Evolutionary conservation across 2,888 invertebrate genomes (phyloP).

Genomic region (Bugula neritina): DNA sequence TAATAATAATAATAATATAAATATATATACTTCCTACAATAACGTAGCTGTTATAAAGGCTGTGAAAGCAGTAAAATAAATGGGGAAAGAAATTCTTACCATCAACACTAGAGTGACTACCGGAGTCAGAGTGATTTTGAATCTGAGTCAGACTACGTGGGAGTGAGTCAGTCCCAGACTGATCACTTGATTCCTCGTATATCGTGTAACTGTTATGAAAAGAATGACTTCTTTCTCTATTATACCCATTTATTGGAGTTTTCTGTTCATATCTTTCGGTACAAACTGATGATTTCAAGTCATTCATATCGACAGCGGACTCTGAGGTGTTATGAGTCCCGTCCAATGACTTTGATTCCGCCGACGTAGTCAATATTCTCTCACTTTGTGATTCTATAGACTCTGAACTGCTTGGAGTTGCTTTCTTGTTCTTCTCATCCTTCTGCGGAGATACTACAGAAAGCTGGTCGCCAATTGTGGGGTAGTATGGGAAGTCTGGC

Average conservation of each 20-base stretch:
- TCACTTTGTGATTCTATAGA: too few relatives aligned
- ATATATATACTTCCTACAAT: too few relatives aligned
- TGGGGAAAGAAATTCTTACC: background rate
- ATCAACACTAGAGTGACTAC: background rate
- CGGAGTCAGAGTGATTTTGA: background rate
- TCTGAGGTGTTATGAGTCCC: background rate
- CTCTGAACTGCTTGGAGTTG: background rate
- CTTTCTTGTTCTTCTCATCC: background rate
- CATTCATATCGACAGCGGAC: background rate
- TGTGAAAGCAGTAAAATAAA: too few relatives aligned
- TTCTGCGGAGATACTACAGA: too few relatives aligned
- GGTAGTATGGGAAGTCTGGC: background rate
- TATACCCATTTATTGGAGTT: too few relatives aligned
- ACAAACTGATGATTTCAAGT: background rate
- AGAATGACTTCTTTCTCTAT: background rate
- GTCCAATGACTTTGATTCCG: too few relatives aligned
- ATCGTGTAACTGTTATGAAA: slow-evolving; percentile 21
- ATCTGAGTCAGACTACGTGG: background rate
- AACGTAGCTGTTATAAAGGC: too few relatives aligned
- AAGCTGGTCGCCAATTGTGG: too few relatives aligned
- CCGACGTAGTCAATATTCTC: too few relatives aligned
- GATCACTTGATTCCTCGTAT: slow-evolving; percentile 22
- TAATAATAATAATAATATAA: too few relatives aligned
- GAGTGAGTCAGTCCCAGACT: background rate
- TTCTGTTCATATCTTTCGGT: too few relatives aligned